These are phyloP conservation scores for Diplodus sargus DNA, from an alignment of 2,797 vertebrate species.

Conservation along the genomic window DNA sequence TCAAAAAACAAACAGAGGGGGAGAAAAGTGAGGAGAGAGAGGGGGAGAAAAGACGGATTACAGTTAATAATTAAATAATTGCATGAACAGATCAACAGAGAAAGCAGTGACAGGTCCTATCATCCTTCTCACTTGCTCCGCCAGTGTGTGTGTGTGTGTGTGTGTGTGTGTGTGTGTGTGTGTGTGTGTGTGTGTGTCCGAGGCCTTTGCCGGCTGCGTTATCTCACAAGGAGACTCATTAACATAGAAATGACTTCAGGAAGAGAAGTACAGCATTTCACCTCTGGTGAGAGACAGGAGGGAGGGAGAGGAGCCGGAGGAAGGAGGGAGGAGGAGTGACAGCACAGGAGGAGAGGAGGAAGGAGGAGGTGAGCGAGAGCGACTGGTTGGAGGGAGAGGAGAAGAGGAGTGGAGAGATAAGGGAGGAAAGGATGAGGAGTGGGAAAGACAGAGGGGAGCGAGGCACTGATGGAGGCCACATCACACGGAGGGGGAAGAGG, in stretches of 20 bases:
- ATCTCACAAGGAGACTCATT: constrained; percentile 85
- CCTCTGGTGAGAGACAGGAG: constrained; percentile 68
- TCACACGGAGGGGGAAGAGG: not conserved
- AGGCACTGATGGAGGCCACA: constrained; percentile 7
- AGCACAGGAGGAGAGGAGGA: constrained; percentile 20
- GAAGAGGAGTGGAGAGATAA: constrained; percentile 15
- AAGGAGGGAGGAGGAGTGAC: constrained; percentile 30
- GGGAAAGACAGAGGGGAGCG: constrained; percentile 1
- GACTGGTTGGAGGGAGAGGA: constrained; percentile 18
- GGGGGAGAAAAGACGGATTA: constrained; percentile 60
- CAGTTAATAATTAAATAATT: constrained; percentile 75
- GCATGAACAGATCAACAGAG: constrained; percentile 78
- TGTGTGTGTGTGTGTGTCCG: constrained; percentile 61
- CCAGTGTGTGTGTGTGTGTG: constrained; percentile 38
- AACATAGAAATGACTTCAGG: constrained; percentile 86
- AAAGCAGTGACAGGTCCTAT: constrained; percentile 81
- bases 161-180: constrained; percentile 63
- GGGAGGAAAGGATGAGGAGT: not conserved
- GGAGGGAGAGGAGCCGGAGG: constrained; percentile 14
- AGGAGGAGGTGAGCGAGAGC: constrained; percentile 9
- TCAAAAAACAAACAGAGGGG: constrained; percentile 50
- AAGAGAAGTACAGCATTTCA: constrained; percentile 80
- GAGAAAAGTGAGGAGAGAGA: constrained; percentile 38
- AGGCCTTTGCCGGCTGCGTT: constrained; percentile 75
- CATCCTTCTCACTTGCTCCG: constrained; percentile 69